Base-by-base conservation (phyloP, 2,113 vertebrate species). In the Sciurus niger region DNA sequence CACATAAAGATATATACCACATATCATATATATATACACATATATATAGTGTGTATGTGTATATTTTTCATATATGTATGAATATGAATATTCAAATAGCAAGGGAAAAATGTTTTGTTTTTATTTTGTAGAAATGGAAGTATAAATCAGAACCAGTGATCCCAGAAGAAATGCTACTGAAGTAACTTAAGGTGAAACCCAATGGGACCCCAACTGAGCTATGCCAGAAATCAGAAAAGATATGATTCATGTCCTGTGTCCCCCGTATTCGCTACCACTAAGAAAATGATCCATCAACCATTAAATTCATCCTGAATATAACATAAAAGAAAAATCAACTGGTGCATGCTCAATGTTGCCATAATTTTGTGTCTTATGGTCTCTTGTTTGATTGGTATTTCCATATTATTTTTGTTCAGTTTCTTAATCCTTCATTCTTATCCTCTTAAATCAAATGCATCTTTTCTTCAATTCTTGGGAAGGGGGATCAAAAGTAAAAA, bases 51-150 rank as follows among this genome's bases (percentile, higher is more conserved):
- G 46, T 8, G 46, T 17, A 16, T 53, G 14, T 55, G 17, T 53
- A 53, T 17, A 55, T 22, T 40, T 40, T 40, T 40, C 40, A 58
- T 58, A 58, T 58, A 16, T 20, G 2, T 20, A 58, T 20, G 20
- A 1, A 58, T 58, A 58, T 16, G 17, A 58, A 11, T 18, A n/a
- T 10, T 46, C 5, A 53, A 79, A 83, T 13, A 65, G 13, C 7
- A 34, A 20, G 11, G 37, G 34, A 53, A 20, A 67, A 28, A 24
- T 72, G 9, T 20, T n/a, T 4, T 84, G 28, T 25, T 65, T 65
- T 25, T 4, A 37, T 34, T 72, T 43, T 63, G 0, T 37, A 24
- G 18, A 9, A 8, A 34, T 70, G 8, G 1, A 17, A 9, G 1
- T 22, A 46, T 43, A 60, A 63, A n/a, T 86, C 30, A 82, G 22